These are phyloP conservation scores for Neolamprologus toae DNA, from an alignment of 2,113 vertebrate species.

Conservation along the genomic window DNA sequence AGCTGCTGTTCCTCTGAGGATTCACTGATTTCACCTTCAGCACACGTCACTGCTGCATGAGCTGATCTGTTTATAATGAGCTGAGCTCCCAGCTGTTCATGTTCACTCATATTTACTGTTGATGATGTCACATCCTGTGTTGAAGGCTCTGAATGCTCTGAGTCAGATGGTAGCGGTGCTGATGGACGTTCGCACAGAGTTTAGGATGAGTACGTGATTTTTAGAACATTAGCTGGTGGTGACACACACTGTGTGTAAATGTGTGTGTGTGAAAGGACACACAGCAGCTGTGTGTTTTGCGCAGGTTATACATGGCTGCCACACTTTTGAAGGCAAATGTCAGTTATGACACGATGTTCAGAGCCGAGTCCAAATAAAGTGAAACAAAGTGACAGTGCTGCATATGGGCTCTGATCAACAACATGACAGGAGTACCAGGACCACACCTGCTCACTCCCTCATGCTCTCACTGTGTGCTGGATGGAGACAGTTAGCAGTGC, in stretches of 20 bases:
- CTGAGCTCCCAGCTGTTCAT: not conserved
- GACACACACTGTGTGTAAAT: not conserved
- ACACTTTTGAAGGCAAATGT: not conserved
- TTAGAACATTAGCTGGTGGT: not conserved
- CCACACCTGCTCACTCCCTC: not conserved
- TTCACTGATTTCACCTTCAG: not conserved
- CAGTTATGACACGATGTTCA: rapidly evolving
- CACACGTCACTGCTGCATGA: not conserved
- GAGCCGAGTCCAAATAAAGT: not conserved
- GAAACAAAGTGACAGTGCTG: not conserved
- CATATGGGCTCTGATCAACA: rapidly evolving
- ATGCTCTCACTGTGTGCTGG: not conserved
- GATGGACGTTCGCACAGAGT: rapidly evolving
- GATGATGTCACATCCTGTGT: not conserved
- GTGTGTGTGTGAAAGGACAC: not conserved
- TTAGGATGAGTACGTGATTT: not conserved
- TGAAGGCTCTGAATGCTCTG: not conserved
- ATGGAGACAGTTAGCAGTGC: not conserved
- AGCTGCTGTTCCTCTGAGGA: not conserved
- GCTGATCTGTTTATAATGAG: not conserved
- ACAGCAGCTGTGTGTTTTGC: not conserved
- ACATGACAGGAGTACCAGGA: not conserved
- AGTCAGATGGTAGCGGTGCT: not conserved
- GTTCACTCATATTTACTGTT: not conserved
- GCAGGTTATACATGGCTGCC: rapidly evolving